phyloP scores from a whole-genome alignment of 2,888 invertebrate species.

The Agonopterix heracliana region DNA sequence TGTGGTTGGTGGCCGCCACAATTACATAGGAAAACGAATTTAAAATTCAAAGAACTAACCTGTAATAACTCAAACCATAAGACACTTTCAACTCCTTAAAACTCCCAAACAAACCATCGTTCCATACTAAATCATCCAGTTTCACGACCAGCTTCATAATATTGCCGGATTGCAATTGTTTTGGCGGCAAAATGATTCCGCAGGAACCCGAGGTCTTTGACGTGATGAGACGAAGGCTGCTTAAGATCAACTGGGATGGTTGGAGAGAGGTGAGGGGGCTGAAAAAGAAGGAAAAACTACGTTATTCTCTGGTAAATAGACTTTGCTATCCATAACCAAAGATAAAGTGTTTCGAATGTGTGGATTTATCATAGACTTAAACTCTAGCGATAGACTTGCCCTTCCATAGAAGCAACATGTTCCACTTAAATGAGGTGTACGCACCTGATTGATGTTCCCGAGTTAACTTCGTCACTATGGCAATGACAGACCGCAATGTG shows the following conservation, averaged over 20 bases:
- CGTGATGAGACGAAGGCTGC: slow-evolving; percentile 47
- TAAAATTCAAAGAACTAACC: slow-evolving; percentile 21
- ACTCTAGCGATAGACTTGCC: too few relatives aligned
- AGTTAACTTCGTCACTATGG: too few relatives aligned
- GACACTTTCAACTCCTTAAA: slow-evolving; percentile 23
- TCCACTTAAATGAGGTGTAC: too few relatives aligned
- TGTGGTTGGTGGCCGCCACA: too few relatives aligned
- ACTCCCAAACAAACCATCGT: neutral
- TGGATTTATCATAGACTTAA: too few relatives aligned
- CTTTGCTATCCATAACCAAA: too few relatives aligned
- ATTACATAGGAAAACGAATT: too few relatives aligned
- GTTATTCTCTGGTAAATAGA: neutral
- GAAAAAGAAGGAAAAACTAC: slow-evolving; percentile 17
- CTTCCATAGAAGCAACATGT: too few relatives aligned
- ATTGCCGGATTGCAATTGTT: slow-evolving; percentile 22
- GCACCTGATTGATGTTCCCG: too few relatives aligned
- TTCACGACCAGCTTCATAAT: slow-evolving; percentile 22
- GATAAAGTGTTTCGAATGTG: too few relatives aligned
- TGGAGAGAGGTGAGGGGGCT: slow-evolving; percentile 51
- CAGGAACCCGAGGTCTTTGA: slow-evolving; percentile 54
- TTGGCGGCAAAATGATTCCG: slow-evolving; percentile 51
- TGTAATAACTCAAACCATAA: slow-evolving; percentile 34
- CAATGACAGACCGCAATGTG: too few relatives aligned
- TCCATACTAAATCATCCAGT: slow-evolving; percentile 6
- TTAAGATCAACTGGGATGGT: slow-evolving; percentile 44